A percentile compares a stretch with the other conserved stretches of the same genome.
These are phyloP conservation scores for Ctenopoma kingsleyae DNA, from an alignment of 2,797 vertebrate species.

Conservation along the genomic window DNA sequence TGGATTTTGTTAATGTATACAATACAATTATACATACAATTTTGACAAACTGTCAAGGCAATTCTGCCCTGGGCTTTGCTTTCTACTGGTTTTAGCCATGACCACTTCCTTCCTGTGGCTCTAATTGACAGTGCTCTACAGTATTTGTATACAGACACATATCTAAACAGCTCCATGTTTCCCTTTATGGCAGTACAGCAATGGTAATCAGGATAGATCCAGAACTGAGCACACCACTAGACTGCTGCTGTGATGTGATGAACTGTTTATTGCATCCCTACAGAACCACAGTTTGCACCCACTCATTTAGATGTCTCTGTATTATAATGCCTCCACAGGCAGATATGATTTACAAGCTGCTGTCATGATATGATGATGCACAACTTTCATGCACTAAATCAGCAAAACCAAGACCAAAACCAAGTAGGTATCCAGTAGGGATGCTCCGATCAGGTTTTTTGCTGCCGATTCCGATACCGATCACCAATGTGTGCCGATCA, in stretches of 20 bases:
- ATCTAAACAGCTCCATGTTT: slow-evolving; percentile 48
- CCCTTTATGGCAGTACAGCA: slow-evolving; percentile 36
- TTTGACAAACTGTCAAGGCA: background rate
- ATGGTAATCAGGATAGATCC: slow-evolving; percentile 38
- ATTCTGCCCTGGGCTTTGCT: slow-evolving; percentile 25
- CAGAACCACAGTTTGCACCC: slow-evolving; percentile 25
- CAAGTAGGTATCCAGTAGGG: background rate
- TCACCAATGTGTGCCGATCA: no score
- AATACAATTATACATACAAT: no score
- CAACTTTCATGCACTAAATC: slow-evolving; percentile 17
- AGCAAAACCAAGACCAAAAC: slow-evolving; percentile 25
- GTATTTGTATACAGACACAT: slow-evolving; percentile 32
- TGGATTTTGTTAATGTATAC: slow-evolving; percentile 7
- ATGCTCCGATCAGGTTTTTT: no score
- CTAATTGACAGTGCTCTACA: slow-evolving; percentile 37
- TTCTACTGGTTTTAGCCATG: slow-evolving; percentile 27
- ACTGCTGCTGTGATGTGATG: slow-evolving; percentile 33
- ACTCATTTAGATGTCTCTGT: slow-evolving; percentile 7
- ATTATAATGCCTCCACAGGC: slow-evolving; percentile 13
- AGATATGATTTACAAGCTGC: slow-evolving; percentile 9
- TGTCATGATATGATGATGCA: background rate
- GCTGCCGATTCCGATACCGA: no score
- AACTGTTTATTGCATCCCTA: slow-evolving; percentile 40
- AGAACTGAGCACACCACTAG: slow-evolving; percentile 17
- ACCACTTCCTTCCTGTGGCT: slow-evolving; percentile 68